Evolutionary conservation across 2,113 vertebrate genomes (phyloP).

Genomic region (Morone chrysops): DNA sequence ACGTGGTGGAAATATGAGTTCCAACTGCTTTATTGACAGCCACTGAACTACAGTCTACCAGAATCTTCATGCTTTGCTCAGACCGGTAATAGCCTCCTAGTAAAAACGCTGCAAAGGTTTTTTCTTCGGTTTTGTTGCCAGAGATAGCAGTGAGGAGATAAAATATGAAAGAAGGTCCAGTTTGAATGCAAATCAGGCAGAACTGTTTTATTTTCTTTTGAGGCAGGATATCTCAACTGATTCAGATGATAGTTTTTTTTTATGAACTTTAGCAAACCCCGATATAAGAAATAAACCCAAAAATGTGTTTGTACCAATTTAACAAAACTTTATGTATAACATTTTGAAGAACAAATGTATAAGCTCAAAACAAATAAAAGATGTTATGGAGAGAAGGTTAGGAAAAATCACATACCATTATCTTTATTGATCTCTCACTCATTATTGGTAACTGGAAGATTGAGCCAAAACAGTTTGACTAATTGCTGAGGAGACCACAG

Average conservation of each 20-base stretch:
- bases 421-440: constrained; percentile 31
- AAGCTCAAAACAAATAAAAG: not conserved
- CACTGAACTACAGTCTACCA: no score
- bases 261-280: not conserved
- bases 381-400: not conserved
- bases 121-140: not conserved
- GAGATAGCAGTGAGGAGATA: not conserved
- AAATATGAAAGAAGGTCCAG: not conserved
- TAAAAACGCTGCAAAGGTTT: not conserved
- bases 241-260: not conserved
- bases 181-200: not conserved
- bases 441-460: constrained; percentile 28
- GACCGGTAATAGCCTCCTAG: no score
- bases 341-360: not conserved
- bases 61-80: no score
- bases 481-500: constrained; percentile 45
- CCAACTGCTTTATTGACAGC: no score
- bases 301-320: not conserved
- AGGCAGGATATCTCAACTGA: not conserved
- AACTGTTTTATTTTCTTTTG: not conserved
- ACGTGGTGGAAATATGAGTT: no score
- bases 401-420: not conserved
- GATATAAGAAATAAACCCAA: not conserved
- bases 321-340: not conserved
- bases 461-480: constrained; percentile 32